Conservation (phyloP, 2,797 vertebrate genomes). For the Amazonetta brasiliensis region DNA sequence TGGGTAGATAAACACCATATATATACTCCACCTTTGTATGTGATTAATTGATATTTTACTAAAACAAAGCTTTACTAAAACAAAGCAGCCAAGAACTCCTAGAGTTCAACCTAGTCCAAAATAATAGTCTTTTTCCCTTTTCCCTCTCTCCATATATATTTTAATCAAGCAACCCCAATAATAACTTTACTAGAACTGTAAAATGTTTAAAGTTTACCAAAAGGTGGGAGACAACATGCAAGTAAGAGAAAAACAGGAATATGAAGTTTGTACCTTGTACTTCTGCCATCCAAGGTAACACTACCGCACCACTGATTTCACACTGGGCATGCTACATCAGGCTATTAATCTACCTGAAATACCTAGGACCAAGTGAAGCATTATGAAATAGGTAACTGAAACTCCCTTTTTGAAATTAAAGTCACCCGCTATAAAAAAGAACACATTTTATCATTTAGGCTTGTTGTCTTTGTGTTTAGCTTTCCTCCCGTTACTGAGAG, state of each 20-base stretch:
- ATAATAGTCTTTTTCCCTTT: background rate
- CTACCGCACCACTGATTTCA: conserved; percentile 66
- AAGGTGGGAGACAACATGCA: conserved; percentile 46
- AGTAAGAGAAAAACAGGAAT: conserved; percentile 72
- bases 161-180: background rate
- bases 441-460: conserved; percentile 18
- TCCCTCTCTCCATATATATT: background rate
- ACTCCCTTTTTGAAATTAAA: conserved; percentile 74
- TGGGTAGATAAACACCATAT: background rate
- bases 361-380: conserved; percentile 79
- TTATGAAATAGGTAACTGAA: conserved; percentile 85
- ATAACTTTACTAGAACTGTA: background rate
- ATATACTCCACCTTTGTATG: background rate
- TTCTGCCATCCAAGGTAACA: conserved; percentile 72
- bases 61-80: background rate
- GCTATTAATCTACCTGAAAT: conserved; percentile 89
- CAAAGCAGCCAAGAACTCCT: background rate
- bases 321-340: conserved; percentile 70
- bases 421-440: conserved; percentile 54
- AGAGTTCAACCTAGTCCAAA: background rate
- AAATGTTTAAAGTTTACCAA: conserved; percentile 69
- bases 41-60: background rate
- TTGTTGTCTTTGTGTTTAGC: conserved; percentile 21
- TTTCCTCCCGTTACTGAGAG: background rate
- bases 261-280: conserved; percentile 84